Conservation (phyloP, 2,113 vertebrate genomes). For the Puntigrus tetrazona region DNA sequence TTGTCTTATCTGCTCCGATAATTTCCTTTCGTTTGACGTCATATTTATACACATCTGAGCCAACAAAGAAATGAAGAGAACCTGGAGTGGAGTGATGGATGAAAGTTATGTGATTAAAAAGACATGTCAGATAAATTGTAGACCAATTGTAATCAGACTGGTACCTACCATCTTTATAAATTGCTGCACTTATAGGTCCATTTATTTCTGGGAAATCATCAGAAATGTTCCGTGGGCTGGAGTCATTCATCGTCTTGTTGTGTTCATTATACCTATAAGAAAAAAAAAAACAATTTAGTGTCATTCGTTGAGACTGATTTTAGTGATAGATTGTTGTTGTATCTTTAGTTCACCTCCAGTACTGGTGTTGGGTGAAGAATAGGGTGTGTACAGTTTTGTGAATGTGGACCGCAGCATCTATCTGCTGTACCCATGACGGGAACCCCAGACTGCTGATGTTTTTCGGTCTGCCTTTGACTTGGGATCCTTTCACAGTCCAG, state of each 20-base stretch:
- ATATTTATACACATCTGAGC: conserved; percentile 70
- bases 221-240: conserved; percentile 71
- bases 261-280: conserved; percentile 74
- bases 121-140: neutral
- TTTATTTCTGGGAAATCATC: conserved; percentile 74
- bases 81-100: conserved; percentile 53
- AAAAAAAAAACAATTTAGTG: neutral
- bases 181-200: conserved; percentile 69
- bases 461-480: conserved; percentile 66
- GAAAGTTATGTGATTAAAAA: neutral
- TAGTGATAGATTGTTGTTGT: neutral
- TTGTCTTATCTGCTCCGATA: conserved; percentile 68
- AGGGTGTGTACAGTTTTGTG: conserved; percentile 71
- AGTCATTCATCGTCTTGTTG: conserved; percentile 68
- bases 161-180: conserved; percentile 70
- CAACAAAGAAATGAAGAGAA: conserved; percentile 75
- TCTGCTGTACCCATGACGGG: conserved; percentile 68
- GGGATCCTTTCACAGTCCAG: conserved; percentile 74
- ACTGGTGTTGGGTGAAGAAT: conserved; percentile 74
- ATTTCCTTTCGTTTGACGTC: conserved; percentile 65
- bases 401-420: conserved; percentile 75
- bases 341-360: conserved; percentile 72
- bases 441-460: conserved; percentile 72
- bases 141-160: neutral
- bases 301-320: neutral